Evolutionary conservation across 2,888 invertebrate species (phyloP), one percentile per base, ranked within the genome.

Genomic region (Empis livida): DNA sequence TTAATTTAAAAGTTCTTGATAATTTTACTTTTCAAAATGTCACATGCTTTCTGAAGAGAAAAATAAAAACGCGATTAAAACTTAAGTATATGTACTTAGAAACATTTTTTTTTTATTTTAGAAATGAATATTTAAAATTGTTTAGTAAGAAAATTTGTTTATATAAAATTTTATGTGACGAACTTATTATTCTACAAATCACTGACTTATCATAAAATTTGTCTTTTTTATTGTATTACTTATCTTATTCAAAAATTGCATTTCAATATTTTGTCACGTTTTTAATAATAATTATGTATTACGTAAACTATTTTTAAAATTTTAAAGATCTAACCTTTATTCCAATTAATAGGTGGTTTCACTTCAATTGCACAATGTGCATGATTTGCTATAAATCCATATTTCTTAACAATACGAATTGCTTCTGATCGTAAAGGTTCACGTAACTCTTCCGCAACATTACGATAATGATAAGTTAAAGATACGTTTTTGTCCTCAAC

Each of bases 281-380:
- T 6, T n/a, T 6, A 9, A 35, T n/a, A n/a, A n/a, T n/a, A n/a
- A n/a, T n/a, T n/a, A n/a, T n/a, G n/a, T n/a, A 35, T n/a, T 35
- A 11, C 35, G 35, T n/a, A 23, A 39, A 45, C 14, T 17, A 38
- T 20, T 20, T n/a, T 42, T 20, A 20, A 20, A 20, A 5, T 20
- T 20, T 20, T 20, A 5, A 5, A 5, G 16, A 43, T 17, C 49
- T 46, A 47, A 59, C 79, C 84, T 63, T 84, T 84, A 60, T 84
- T 78, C 84, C 84, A 84, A 53, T 80, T 76, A 1, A 85, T 82
- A 5, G 84, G 83, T 1, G 85, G 85, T 56, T 82, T 82, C 0
- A 83, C 84, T 64, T 86, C 85, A 30, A 84, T 75, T 8, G 84
- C 84, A 52, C 78, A 80, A 59, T 82, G 82, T 1, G 84, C 82